Base-by-base conservation (phyloP, 1,140 invertebrate species). In the Dendrolimus punctatus region DNA sequence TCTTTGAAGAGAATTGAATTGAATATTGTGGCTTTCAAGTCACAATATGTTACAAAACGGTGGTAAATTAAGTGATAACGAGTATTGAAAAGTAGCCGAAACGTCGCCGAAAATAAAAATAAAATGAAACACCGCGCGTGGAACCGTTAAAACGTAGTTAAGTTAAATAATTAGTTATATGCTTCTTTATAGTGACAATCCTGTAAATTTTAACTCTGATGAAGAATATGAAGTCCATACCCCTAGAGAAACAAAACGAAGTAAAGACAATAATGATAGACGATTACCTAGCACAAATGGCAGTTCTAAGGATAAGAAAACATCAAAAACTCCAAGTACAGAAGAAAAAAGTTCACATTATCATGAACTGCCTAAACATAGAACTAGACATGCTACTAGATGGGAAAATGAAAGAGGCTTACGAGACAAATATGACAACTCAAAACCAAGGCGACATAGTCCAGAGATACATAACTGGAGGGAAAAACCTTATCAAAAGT, bases 151-250 rank as follows among this genome's bases (percentile, higher is more conserved):
- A 23, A 23, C 23, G 23, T 23, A 23, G 23, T 23, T 23, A 1
- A 23, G 23, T 23, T 23, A 23, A 49, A 49, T 49, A 49, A 49
- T 23, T 39, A 46, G 10, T 46, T 6, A 10, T 44, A 39, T 46
- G 8, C 8, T 50, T 37, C 49, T 41, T 47, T 57, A 44, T 48
- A 53, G 68, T 39, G 55, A 50, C 10, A 42, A 51, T 8, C 46
- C 60, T 38, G 46, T 51, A n/a, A 70, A 64, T 49, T 71, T 65
- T 40, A 73, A 70, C 62, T 71, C 76, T 8, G 72, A 79, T 53
- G 79, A 82, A 55, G 77, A 79, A 9, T 39, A 8, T 40, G 39
- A 4, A 2, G 39, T 23, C 23, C 39, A 40, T 49, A 40, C 10
- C 37, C 7, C 39, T 5, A 39, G 40, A 49, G 10, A 40, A 7